Conservation (phyloP, 2,888 invertebrate genomes). For the Scaptodrosophila latifasciaeformis region DNA sequence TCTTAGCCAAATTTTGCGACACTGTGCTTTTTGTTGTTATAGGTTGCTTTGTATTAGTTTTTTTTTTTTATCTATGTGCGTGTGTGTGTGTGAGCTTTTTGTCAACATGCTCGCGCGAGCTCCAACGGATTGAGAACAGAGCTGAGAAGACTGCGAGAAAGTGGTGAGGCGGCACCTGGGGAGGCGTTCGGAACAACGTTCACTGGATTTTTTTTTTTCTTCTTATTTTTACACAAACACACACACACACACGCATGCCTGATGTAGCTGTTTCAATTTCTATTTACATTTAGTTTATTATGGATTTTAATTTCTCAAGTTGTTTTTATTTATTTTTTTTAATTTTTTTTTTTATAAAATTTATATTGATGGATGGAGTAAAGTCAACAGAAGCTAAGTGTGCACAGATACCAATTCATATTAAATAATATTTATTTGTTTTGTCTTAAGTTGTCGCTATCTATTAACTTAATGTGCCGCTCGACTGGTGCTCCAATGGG, state of each 20-base stretch:
- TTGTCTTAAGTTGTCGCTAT: slow-evolving; percentile 40
- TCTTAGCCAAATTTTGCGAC: no score
- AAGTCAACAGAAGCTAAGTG: neutral
- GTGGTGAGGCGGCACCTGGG: neutral
- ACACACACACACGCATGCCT: neutral
- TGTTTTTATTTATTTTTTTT: slow-evolving; percentile 43
- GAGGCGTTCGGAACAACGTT: no score
- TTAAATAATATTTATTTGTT: slow-evolving; percentile 27
- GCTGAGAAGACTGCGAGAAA: neutral
- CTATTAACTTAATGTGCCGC: slow-evolving; percentile 30
- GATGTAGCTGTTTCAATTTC: slow-evolving; percentile 32
- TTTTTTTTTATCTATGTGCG: slow-evolving; percentile 32
- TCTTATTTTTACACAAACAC: no score
- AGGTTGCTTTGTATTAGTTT: neutral
- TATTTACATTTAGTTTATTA: slow-evolving; percentile 36
- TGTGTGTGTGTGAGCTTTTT: neutral
- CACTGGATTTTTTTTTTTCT: neutral
- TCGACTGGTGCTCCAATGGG: slow-evolving; percentile 28
- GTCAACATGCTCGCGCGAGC: neutral
- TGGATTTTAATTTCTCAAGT: slow-evolving; percentile 39
- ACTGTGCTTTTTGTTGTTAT: no score
- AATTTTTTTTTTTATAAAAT: no score
- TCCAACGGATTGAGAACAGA: neutral
- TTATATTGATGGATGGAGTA: no score
- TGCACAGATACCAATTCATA: neutral